A percentile compares a stretch with the other conserved stretches of the same genome.
Conservation (phyloP, 2,113 vertebrate species). For the Ochotona curzoniae region DNA sequence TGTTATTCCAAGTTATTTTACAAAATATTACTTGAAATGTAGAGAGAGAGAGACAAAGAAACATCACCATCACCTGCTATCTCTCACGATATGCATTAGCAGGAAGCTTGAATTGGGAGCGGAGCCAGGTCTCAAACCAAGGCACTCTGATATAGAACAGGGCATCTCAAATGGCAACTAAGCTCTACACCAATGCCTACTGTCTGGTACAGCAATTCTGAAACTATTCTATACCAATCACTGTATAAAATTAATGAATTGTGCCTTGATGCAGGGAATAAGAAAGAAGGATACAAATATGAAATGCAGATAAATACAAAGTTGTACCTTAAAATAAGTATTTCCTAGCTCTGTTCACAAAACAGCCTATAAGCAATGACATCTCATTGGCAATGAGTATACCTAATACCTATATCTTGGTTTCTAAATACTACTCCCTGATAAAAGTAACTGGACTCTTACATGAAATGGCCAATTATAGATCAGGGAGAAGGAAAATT, state of each 20-base stretch:
- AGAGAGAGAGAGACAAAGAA: no score
- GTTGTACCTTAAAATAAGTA: background rate
- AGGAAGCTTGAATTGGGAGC: no score
- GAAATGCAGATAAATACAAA: background rate
- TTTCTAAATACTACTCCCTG: constrained; percentile 46
- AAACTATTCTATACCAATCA: background rate
- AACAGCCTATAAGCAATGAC: constrained; percentile 25
- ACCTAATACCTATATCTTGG: background rate
- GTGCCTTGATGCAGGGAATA: constrained; percentile 4
- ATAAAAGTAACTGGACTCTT: constrained; percentile 17
- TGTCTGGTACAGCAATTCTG: background rate
- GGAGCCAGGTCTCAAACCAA: no score
- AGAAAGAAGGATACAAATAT: constrained; percentile 40
- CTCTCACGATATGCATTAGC: no score
- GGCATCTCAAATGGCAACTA: no score
- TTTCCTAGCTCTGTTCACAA: constrained; percentile 39
- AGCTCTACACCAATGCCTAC: no score
- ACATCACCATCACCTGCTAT: no score
- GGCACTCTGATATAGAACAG: no score
- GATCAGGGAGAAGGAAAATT: background rate
- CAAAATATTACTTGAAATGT: no score
- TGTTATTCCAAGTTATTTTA: no score
- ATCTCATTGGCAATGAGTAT: constrained; percentile 10
- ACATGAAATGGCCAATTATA: constrained; percentile 45
- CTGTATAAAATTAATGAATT: constrained; percentile 35